Base-by-base conservation (phyloP, 2,797 vertebrate genomes). In the Buphagus erythrorhynchus region DNA sequence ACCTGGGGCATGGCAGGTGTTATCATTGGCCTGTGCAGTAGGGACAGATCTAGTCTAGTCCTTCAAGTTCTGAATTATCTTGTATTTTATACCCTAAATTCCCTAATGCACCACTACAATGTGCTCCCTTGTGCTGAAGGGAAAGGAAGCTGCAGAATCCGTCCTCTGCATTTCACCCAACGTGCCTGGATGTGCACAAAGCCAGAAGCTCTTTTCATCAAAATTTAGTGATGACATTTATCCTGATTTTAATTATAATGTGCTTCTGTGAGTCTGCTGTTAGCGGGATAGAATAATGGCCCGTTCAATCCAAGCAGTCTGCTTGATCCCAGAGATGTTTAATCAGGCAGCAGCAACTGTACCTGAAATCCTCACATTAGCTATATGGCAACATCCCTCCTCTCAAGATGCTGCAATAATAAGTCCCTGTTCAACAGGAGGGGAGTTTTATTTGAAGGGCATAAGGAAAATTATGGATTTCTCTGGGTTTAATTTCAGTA, bases 281-380 rank as follows among this genome's bases (percentile, higher is more conserved):
- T 96, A 94, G 69, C 0, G 0, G 63, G 85, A 81, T 73, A 86
- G 85, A 91, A 93, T 91, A 96, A 95, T 88, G 88, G 62, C 65
- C 85, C 5, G 0, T 83, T 94, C 79, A 90, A 86, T 73, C 85
- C 66, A 84, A 84, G 69, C 93, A 93, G 88, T 35, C 95, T 92
- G 78, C 87, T 57, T 68, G 61, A 91, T 95, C 68, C 75, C 79
- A 55, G 89, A 62, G 85, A 90, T 35, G 40, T 91, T 93, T 93
- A 88, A 96, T 92, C 87, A 96, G 71, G 48, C 79, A 80, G 55
- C 68, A 90, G 62, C 54, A 86, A 90, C 83, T 42, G 55, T 59
- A 94, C 95, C 96, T 93, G 92, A 79, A 92, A 86, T 88, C 87
- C 93, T 77, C 76, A 59, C 48, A 69, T 85, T 80, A 93, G 74